These are phyloP conservation scores for Catocala fraxini DNA, from an alignment of 2,888 invertebrate genomes.

Conservation along the genomic window DNA sequence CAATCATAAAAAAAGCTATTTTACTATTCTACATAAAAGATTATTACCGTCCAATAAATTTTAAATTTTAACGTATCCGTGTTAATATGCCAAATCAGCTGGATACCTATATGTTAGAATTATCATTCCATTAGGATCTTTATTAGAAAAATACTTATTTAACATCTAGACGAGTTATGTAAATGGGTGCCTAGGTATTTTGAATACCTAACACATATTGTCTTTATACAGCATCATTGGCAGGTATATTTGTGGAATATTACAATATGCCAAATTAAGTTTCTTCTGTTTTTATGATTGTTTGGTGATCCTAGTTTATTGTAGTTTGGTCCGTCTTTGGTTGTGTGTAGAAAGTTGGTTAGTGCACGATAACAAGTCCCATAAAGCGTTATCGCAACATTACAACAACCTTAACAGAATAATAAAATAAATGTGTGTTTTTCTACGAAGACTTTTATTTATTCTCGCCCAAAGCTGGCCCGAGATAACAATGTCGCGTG, in stretches of 20 bases:
- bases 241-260: constrained; percentile 28
- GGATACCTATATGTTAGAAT: constrained; percentile 35
- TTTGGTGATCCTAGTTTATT: constrained; percentile 11
- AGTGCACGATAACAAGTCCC: constrained; percentile 76
- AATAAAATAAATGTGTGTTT: constrained; percentile 82
- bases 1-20: constrained; percentile 41
- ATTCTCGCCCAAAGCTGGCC: constrained; percentile 78
- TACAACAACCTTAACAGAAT: constrained; percentile 75
- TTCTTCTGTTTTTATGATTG: constrained; percentile 14
- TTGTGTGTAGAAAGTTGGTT: constrained; percentile 74
- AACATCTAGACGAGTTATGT: constrained; percentile 62
- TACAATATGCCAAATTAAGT: constrained; percentile 17
- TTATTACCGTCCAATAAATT: constrained; percentile 59
- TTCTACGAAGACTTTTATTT: constrained; percentile 85
- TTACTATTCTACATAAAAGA: constrained; percentile 55
- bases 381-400: constrained; percentile 81
- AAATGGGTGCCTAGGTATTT: constrained; percentile 49
- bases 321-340: constrained; percentile 22
- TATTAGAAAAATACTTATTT: constrained; percentile 42
- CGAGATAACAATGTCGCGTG: constrained; percentile 85
- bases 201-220: constrained; percentile 34
- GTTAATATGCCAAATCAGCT: constrained; percentile 63
- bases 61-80: constrained; percentile 70
- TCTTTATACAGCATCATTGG: constrained; percentile 28
- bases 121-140: constrained; percentile 57